These are phyloP conservation scores for Nesidiocoris tenuis DNA, from an alignment of 2,888 invertebrate species.

Conservation along the genomic window DNA sequence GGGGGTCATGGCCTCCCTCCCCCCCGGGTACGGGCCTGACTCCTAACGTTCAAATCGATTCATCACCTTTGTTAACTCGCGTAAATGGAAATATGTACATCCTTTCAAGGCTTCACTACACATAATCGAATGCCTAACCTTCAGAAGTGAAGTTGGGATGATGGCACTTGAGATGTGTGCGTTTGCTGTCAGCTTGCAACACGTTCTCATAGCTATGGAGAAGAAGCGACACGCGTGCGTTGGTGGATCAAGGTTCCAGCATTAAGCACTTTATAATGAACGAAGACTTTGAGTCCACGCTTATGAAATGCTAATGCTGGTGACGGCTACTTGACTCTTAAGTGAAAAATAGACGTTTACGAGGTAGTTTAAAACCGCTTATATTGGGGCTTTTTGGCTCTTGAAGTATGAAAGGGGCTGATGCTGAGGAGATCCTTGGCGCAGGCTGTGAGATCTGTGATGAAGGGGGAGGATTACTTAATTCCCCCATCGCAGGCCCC, in stretches of 20 bases:
- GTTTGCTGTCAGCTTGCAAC: neutral
- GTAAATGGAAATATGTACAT: too few species aligned
- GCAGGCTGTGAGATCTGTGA: conserved; percentile 33
- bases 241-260: neutral
- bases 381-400: conserved; percentile 29
- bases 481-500: conserved; percentile 7
- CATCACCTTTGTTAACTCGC: too few species aligned
- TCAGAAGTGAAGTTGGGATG: too few species aligned
- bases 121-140: too few species aligned
- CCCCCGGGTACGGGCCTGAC: too few species aligned
- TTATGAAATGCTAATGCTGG: conserved; percentile 25
- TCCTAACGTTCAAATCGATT: too few species aligned
- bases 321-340: conserved; percentile 34
- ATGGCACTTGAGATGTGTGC: neutral
- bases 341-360: conserved; percentile 37
- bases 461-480: conserved; percentile 36
- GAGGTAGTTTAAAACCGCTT: conserved; percentile 39
- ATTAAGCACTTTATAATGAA: neutral
- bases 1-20: too few species aligned
- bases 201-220: neutral
- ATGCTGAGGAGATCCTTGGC: neutral
- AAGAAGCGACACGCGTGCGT: neutral
- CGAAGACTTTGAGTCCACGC: neutral
- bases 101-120: too few species aligned
- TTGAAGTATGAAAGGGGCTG: conserved; percentile 5